Base-by-base conservation (phyloP, 2,113 vertebrate genomes). In the Sterna hirundo region DNA sequence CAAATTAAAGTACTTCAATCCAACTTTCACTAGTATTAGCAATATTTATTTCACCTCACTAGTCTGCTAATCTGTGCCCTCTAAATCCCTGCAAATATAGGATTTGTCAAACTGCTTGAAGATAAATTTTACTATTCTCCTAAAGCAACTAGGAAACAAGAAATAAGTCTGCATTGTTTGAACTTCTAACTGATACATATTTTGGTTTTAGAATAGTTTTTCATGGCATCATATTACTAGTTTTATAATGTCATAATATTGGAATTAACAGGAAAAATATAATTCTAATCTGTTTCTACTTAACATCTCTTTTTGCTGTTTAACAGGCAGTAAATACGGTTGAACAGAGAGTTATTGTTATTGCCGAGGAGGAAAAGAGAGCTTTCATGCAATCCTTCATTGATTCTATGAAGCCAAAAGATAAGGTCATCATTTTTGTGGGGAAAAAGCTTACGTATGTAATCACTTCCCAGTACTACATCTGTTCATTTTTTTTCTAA, bases 401-500 rank as follows among this genome's bases (percentile, higher is more conserved):
- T 79, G 94, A 98, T 44, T 98, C 97, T 78, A 98, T 99, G 99
- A 98, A 98, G 86, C 98, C 99, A 5, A 82, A 97, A 61, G 99
- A 99, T 79, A 99, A 99, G 97, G 99, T 98, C 74, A 97, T 99
- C 69, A 98, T 99, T 96, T 99, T 99, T 97, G 99, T 99, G 46
- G 99, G 99, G 68, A 99, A 98, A 97, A 99, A 99, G 96, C 38
- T 99, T 27, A 83, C 96, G 99, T 99, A 97, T 96, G 99, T 99
- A 91, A 60, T 85, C 64, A 49, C 38, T 96, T 79, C 18, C 55
- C 40, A 89, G 20, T 86, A 32, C 78, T 62, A n/a, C 6, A 32
- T 81, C 27, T 92, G 3, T 69, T 74, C 22, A 3, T 55, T 30
- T 47, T 38, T 65, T 60, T 60, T 15, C 30, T 66, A 32, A 16